Evolutionary conservation across 1,140 invertebrate species (phyloP).

Genomic region (Hesperophylax magnus): DNA sequence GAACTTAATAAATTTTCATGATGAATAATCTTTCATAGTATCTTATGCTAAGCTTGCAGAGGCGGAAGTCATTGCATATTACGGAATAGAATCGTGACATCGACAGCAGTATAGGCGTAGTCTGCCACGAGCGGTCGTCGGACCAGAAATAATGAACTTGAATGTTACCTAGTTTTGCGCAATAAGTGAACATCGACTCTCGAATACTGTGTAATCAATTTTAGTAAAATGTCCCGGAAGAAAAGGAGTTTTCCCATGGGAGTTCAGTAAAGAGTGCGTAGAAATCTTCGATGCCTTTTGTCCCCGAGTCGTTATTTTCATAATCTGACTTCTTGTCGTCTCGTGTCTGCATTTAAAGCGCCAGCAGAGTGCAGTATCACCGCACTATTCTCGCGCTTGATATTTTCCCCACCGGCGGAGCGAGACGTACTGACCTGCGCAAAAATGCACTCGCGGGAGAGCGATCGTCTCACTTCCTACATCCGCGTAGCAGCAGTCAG

Average conservation of each 20-base stretch:
- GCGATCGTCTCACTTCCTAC: conserved; percentile 52
- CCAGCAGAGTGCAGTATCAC: conserved; percentile 20
- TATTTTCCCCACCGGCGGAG: neutral
- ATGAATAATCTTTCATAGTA: no score
- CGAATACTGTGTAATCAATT: neutral
- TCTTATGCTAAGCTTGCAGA: no score
- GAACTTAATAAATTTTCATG: no score
- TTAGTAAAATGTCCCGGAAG: neutral
- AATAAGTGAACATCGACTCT: conserved; percentile 41
- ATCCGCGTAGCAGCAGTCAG: conserved; percentile 8
- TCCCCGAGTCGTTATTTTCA: neutral
- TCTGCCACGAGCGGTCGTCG: conserved; percentile 50
- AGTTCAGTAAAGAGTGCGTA: neutral
- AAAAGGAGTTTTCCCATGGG: neutral
- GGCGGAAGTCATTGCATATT: no score
- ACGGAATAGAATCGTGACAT: no score
- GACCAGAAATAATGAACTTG: conserved; percentile 58
- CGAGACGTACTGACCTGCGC: conserved; percentile 40
- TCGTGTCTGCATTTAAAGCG: neutral
- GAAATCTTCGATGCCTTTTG: neutral
- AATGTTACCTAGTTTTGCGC: conserved; percentile 51
- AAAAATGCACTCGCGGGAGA: conserved; percentile 59
- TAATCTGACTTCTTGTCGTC: neutral
- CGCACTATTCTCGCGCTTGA: neutral
- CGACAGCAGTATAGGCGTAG: neutral